Conservation (phyloP, 2,888 invertebrate genomes). For the Chromoteleia sp. region DNA sequence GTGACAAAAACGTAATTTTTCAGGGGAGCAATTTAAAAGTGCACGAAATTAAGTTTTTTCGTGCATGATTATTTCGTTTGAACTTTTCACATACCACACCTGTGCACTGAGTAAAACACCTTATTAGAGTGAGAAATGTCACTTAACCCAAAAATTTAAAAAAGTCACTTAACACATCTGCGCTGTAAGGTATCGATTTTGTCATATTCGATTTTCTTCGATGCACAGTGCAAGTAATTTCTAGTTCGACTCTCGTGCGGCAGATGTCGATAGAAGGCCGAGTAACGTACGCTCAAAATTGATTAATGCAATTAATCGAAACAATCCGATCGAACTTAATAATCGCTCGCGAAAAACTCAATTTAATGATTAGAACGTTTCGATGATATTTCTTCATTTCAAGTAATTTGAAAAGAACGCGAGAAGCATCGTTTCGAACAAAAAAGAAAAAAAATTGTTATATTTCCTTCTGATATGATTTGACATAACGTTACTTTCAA, state of each 20-base stretch:
- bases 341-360: neutral
- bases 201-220: slow-evolving; percentile 32
- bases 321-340: neutral
- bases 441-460: slow-evolving; percentile 15
- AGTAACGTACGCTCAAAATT: slow-evolving; percentile 13
- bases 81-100: too few relatives aligned
- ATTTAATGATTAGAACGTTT: neutral
- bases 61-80: too few relatives aligned
- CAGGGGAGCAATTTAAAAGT: too few relatives aligned
- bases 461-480: slow-evolving; percentile 36
- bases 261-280: slow-evolving; percentile 56
- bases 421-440: neutral
- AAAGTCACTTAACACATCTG: too few relatives aligned
- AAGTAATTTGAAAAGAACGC: neutral
- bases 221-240: neutral
- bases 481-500: slow-evolving; percentile 59
- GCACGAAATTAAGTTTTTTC: too few relatives aligned
- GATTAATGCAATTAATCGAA: slow-evolving; percentile 37
- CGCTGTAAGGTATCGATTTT: too few relatives aligned
- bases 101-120: too few relatives aligned
- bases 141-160: too few relatives aligned
- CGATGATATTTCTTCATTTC: neutral
- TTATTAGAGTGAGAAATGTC: too few relatives aligned
- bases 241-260: slow-evolving; percentile 33
- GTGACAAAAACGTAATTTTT: too few relatives aligned